These are phyloP conservation scores for Amblyornis subalaris DNA, from an alignment of 2,113 vertebrate species.

Conservation along the genomic window DNA sequence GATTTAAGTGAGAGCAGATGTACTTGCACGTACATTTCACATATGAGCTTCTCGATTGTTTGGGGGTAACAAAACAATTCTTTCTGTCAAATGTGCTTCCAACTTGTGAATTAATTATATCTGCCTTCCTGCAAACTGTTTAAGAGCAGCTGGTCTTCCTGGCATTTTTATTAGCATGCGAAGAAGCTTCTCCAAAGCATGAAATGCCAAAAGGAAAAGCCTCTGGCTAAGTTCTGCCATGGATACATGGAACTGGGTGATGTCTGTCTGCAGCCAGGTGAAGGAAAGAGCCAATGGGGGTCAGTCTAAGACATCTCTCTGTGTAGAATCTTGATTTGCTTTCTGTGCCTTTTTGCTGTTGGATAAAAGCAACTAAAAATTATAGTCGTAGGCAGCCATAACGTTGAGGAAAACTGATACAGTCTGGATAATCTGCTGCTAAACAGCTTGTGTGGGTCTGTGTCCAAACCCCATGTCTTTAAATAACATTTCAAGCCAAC, in stretches of 20 bases:
- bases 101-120: slow-evolving; percentile 49
- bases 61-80: slow-evolving; percentile 22
- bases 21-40: not conserved
- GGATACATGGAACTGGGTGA: rapidly evolving
- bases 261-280: not conserved
- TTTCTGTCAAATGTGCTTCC: slow-evolving; percentile 14
- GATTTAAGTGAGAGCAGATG: slow-evolving; percentile 11
- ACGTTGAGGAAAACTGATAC: not conserved
- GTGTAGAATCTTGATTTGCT: not conserved
- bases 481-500: not conserved
- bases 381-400: not conserved
- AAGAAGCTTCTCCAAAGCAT: slow-evolving; percentile 6
- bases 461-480: slow-evolving; percentile 21
- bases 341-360: not conserved
- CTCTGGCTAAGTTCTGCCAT: not conserved
- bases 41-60: not conserved
- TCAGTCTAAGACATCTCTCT: not conserved
- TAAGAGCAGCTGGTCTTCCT: slow-evolving; percentile 24
- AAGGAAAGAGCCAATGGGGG: not conserved
- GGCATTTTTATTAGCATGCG: slow-evolving; percentile 34
- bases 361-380: not conserved
- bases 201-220: not conserved
- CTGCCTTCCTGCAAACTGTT: slow-evolving; percentile 5
- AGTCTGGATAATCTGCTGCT: slow-evolving; percentile 15
- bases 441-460: slow-evolving; percentile 1